Percentiles rank a stretch among this genome's conserved stretches.
phyloP scores from a whole-genome alignment of 1,140 invertebrate genomes.

The Spodoptera litura region DNA sequence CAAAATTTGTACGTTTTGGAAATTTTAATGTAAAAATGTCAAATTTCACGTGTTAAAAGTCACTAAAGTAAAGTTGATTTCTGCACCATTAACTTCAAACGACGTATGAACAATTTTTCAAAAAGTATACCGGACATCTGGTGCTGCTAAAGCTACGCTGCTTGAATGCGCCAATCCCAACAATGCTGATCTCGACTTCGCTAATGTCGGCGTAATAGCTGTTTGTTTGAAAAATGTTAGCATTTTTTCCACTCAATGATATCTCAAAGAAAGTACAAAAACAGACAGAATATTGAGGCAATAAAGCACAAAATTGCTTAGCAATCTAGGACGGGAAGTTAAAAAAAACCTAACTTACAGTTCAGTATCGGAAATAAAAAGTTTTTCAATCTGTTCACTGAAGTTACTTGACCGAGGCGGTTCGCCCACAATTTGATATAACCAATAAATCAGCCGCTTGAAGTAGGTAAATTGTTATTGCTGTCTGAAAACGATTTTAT shows the following conservation, averaged over 20 bases:
- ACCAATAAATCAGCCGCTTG: conserved; percentile 43
- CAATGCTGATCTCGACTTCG: conserved; percentile 24
- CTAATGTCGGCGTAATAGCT: conserved; percentile 32
- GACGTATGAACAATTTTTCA: conserved; percentile 11
- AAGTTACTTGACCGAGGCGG: conserved; percentile 50
- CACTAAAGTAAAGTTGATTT: background rate
- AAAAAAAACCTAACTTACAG: conserved; percentile 20
- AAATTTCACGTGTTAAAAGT: background rate
- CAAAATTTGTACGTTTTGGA: too few species aligned
- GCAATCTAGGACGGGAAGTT: background rate
- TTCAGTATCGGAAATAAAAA: conserved; percentile 51
- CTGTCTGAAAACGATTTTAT: conserved; percentile 22
- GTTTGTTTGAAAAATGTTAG: conserved; percentile 18
- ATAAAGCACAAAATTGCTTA: conserved; percentile 11
- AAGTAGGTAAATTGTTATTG: conserved; percentile 38
- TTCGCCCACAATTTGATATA: conserved; percentile 44
- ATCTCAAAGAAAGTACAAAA: background rate
- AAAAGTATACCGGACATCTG: conserved; percentile 25
- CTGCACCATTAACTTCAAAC: conserved; percentile 11
- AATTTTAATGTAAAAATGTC: too few species aligned
- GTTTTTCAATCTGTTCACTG: conserved; percentile 50
- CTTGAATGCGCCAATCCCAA: conserved; percentile 8
- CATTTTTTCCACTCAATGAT: conserved; percentile 1
- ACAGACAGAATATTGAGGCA: background rate
- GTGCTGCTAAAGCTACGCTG: conserved; percentile 12